Base-by-base conservation (phyloP, 1,140 invertebrate genomes). In the Trichonephila clavipes region DNA sequence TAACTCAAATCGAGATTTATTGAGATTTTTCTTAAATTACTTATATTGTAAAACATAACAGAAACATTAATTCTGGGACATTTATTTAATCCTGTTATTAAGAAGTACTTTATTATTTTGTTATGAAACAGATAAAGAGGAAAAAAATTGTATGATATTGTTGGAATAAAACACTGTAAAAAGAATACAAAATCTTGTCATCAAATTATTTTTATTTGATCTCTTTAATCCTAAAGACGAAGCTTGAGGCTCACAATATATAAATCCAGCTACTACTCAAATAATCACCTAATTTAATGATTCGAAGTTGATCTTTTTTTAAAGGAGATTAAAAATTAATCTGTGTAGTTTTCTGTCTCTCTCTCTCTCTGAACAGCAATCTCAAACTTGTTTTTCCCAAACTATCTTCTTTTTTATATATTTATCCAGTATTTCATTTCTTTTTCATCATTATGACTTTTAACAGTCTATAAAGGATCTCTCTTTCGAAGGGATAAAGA, bases 391-490 rank as follows among this genome's bases (percentile, higher is more conserved):
- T 34, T 40, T 77, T 40, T 28, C 72, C 62, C 14, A 18, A 77
- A 77, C 72, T 51, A 7, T 51, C 7, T 51, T 51, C 0, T 77
- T 77, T 77, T 77, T 64, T 64, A 40, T 72, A 34, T 40, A 34
- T 77, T 40, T 77, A 24, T 34, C 72, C 16, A 18, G 21, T 19
- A 51, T 21, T 21, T 18, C 44, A 18, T 81, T 82, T 90, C 69
- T n/a, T 51, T 72, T 72, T 90, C 59, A 58, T 51, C 58, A 83
- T 92, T 92, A 92, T 64, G 81, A 85, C 59, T 64, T 82, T 88
- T 85, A 85, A 92, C 90, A 59, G 90, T 62, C 81, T 66, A 85
- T 85, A 85, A 92, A 92, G 85, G 61, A 85, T 59, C 72, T 28
- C 72, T 7, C 58, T 61, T 81, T 81, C 66, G n/a, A 81, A 81